Evolutionary conservation across 2,797 vertebrate genomes (phyloP), one percentile per base, ranked within the genome.

Genomic region (Neoniphon sammara): DNA sequence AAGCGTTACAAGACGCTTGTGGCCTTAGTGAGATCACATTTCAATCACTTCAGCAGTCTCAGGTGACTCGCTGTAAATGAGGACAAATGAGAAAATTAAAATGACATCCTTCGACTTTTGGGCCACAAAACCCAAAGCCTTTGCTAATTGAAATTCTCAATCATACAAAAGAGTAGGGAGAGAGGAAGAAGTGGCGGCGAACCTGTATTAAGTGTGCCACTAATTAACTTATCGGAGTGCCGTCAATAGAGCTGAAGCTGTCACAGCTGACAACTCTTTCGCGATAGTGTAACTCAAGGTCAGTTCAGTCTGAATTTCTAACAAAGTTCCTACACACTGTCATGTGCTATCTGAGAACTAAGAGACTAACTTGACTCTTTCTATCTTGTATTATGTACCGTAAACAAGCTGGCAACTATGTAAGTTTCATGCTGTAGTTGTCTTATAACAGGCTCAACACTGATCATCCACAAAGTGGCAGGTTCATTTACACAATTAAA

Each of bases 31-130:
- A 64, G 78, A 90, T 89, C 83, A 86, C 82, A 73, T 88, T 91
- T 91, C 90, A 88, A 90, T 90, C 88, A 84, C 65, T 65, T 52
- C 55, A 9, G 70, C 73, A 20, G 81, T 91, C 87, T 85, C 89
- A 80, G 79, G 86, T 77, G 85, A 84, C 81, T 85, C 53, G 49
- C 27, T 57, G 80, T 75, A 86, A 86, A 88, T 88, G 85, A 89
- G 90, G 85, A 88, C 85, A 89, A 92, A 91, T 85, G 80, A 77
- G 75, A 66, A 86, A 81, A 84, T 88, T 82, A 73, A 89, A 91
- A 85, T 73, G 80, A 84, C 82, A 85, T 66, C 67, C 57, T 82
- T 85, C 4, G 47, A 78, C 87, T 87, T 84, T 81, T 54, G 71
- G 79, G 81, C 70, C 60, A 66, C 18, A 14, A 74, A 69, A 63